phyloP scores from a whole-genome alignment of 2,797 vertebrate genomes.

The Brachymystax lenok region DNA sequence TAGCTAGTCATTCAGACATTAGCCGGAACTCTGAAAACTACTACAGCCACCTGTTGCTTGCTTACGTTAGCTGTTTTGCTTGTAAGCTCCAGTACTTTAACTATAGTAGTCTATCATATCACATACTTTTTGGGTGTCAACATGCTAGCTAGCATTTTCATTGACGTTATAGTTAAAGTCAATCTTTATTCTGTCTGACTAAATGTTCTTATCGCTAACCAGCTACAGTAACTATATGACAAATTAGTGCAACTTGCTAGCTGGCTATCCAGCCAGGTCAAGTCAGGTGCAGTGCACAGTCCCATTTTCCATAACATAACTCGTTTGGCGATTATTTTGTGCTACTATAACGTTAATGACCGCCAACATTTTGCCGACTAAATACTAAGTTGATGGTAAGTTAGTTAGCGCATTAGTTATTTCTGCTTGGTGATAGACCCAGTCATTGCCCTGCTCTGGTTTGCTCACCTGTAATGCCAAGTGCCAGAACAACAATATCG shows the following conservation, averaged over 20 bases:
- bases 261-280: not conserved
- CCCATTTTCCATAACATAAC: too few relatives aligned
- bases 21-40: too few relatives aligned
- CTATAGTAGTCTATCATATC: not conserved
- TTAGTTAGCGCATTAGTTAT: not conserved
- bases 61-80: not conserved
- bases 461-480: not conserved
- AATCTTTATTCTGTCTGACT: not conserved
- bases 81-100: not conserved
- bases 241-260: too few relatives aligned
- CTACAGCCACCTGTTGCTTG: not conserved
- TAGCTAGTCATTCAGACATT: not conserved
- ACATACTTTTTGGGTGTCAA: not conserved
- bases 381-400: not conserved
- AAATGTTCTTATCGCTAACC: not conserved
- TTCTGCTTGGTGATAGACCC: not conserved
- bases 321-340: too few relatives aligned
- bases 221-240: not conserved
- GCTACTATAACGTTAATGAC: too few relatives aligned
- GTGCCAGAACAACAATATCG: not conserved
- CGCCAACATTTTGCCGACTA: too few relatives aligned
- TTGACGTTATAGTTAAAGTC: not conserved
- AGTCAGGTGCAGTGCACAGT: too few relatives aligned
- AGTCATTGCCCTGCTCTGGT: not conserved
- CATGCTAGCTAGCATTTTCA: not conserved